These are phyloP conservation scores for Pogonus chalceus DNA, from an alignment of 1,140 invertebrate species.

Conservation along the genomic window DNA sequence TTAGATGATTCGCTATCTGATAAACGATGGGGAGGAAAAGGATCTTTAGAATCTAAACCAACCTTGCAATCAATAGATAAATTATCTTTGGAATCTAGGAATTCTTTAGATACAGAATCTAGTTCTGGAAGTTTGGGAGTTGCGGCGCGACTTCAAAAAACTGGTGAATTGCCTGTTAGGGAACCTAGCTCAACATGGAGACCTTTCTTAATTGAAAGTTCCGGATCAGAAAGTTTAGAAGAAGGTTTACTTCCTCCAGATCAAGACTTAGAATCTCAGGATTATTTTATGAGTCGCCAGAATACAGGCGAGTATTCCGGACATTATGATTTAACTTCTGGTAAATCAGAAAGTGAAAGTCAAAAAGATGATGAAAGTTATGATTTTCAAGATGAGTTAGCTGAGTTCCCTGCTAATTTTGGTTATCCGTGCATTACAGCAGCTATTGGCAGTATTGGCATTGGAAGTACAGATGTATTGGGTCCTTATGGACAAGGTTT, in stretches of 20 bases:
- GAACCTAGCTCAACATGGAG: constrained; percentile 68
- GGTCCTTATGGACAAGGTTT: constrained; percentile 56
- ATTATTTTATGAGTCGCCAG: constrained; percentile 36
- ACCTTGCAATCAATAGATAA: constrained; percentile 26
- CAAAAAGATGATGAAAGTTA: constrained; percentile 42
- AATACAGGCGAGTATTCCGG: constrained; percentile 25
- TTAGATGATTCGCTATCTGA: constrained; percentile 29
- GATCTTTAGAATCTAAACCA: constrained; percentile 22
- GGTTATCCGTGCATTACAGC: constrained; percentile 48
- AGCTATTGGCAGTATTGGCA: constrained; percentile 40
- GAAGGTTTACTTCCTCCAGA: constrained; percentile 69
- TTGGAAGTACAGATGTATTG: constrained; percentile 49
- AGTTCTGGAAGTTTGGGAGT: constrained; percentile 61
- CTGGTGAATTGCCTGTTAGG: constrained; percentile 41
- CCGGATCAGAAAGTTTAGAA: constrained; percentile 65
- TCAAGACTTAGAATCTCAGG: constrained; percentile 44
- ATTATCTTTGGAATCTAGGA: constrained; percentile 47
- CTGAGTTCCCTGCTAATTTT: constrained; percentile 60
- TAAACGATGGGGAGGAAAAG: constrained; percentile 20
- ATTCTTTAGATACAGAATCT: constrained; percentile 58
- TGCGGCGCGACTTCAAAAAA: constrained; percentile 43
- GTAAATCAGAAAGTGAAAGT: constrained; percentile 39
- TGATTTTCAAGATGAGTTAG: constrained; percentile 61
- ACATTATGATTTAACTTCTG: constrained; percentile 37
- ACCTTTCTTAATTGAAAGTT: constrained; percentile 69